Base-by-base conservation (phyloP, 2,797 vertebrate genomes). In the Chelonia mydas region DNA sequence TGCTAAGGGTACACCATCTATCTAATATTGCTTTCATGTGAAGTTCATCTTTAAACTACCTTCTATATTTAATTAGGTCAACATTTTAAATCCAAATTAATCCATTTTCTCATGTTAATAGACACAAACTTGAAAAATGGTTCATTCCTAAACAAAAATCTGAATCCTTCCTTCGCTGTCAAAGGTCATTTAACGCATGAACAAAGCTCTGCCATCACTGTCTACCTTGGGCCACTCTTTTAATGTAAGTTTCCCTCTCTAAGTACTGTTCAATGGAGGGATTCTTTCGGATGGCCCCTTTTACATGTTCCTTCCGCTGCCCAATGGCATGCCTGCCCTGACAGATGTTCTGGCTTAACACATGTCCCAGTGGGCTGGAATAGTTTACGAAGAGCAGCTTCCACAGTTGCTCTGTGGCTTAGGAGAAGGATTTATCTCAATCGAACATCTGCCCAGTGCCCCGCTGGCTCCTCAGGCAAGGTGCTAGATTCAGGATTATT, bases 21-120 rank as follows among this genome's bases (percentile, higher is more conserved):
- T 59, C 65, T 93, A 84, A 81, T 92, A 94, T 83, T 55, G 33
- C 17, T 17, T 91, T 88, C 37, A 47, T 65, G 65, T 25, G 53
- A 84, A 68, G 85, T 55, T 92, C 41, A 61, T 3, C 12, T 92
- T 94, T 83, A 84, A 81, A 86, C 87, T 93, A 68, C 49, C 41
- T 93, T 91, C 81, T 90, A 31, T 81, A 11, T 41, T 51, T 80
- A 53, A 65, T 47, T 81, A 87, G 6, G 19, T 92, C 54, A 1
- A 17, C 45, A 91, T 23, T 59, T 87, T 90, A 86, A 25, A 53
- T 72, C n/a, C 68, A 49, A 41, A 28, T 47, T 25, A 41, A 86
- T 74, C 45, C 4, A 4, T 83, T 53, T 92, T 83, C 84, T 86
- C 49, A 87, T 89, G 84, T 3, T 89, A 91, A 91, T 10, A 76